Conservation (phyloP, 1,140 invertebrate genomes). For the Calliopsis andreniformis region DNA sequence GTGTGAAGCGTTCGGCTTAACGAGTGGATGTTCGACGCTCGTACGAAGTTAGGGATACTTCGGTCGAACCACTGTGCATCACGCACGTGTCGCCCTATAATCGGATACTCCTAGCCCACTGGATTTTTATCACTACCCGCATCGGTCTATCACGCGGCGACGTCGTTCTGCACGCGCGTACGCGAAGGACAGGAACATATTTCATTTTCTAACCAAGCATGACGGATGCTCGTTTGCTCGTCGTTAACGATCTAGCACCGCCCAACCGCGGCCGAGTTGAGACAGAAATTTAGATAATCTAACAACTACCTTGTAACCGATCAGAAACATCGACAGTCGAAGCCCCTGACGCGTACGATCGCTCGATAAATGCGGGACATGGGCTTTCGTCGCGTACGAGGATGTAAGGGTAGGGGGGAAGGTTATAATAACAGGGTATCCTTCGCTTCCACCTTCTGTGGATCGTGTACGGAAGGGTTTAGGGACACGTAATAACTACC, state of each 20-base stretch:
- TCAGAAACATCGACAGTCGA: conserved; percentile 2
- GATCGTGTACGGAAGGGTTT: too few species aligned
- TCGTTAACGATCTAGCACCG: conserved; percentile 28
- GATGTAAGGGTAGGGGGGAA: too few species aligned
- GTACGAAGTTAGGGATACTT: conserved; percentile 12
- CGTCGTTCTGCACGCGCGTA: conserved; percentile 3
- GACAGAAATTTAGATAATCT: conserved; percentile 39
- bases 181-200: neutral
- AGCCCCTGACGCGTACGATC: conserved; percentile 12
- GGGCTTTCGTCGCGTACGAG: neutral
- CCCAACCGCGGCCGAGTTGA: neutral
- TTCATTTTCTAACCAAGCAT: conserved; percentile 22
- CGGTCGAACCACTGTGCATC: conserved; percentile 33
- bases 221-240: conserved; percentile 37
- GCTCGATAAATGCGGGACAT: neutral
- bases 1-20: conserved; percentile 21
- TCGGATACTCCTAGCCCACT: conserved; percentile 46
- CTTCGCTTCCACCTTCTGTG: too few species aligned
- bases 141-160: conserved; percentile 30
- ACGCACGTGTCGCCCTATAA: conserved; percentile 48
- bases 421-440: too few species aligned
- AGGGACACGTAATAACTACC: too few species aligned
- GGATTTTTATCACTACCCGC: conserved; percentile 63
- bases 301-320: conserved; percentile 5
- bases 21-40: conserved; percentile 29